Base-by-base conservation (phyloP, 2,888 invertebrate species). In the Laspeyria flexula region DNA sequence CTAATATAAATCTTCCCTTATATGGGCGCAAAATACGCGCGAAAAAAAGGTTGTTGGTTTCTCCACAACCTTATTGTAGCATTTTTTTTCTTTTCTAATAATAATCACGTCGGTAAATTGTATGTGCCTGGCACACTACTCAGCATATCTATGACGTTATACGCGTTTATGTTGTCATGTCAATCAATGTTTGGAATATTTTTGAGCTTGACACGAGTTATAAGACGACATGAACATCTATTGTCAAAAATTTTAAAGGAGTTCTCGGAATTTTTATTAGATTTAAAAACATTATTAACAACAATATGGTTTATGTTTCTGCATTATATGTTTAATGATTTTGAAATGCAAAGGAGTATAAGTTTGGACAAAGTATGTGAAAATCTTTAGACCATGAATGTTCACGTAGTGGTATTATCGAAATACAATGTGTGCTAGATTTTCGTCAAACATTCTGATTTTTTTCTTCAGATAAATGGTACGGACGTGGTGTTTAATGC, bases 261-360 rank as follows among this genome's bases (percentile, higher is more conserved):
- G 60, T 78, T 83, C 78, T 81, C 83, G 78, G 75, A 72, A 75
- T 79, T 84, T 77, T 54, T 83, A 67, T 61, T 75, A 69, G 73
- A 71, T 59, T 65, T 85, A 71, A 82, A 83, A 84, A 79, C 75
- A 78, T 74, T 83, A 65, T 48, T 86, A 60, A 68, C 57, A 70
- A 56, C 83, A 89, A 77, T 84, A 90, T 90, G 90, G 81, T 81
- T 73, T 66, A 65, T 71, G 63, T 84, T 79, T 63, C 65, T 83
- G 53, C 73, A 78, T 69, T 85, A 84, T 71, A 85, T 75, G 51
- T 85, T 86, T 77, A 76, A 69, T 79, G 81, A 84, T 59, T 73
- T 85, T 85, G 90, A 90, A 87, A 91, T 91, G 90, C 76, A 82
- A 81, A 90, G 78, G 69, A 84, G 86, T 76, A 66, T 66, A 53